phyloP scores from a whole-genome alignment of 2,888 invertebrate genomes.

The Ophion ellenae region DNA sequence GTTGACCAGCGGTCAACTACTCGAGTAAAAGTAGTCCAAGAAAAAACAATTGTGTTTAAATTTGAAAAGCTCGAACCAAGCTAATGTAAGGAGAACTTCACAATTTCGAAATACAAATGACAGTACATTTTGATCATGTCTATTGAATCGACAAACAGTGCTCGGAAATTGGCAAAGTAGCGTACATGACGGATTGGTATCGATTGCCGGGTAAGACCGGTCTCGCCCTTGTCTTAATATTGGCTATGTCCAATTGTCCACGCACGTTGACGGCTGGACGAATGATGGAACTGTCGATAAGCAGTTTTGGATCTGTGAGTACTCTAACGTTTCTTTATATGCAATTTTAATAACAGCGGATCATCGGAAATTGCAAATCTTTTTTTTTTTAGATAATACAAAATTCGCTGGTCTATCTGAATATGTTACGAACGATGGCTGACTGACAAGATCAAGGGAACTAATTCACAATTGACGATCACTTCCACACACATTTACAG shows the following conservation, averaged over 20 bases:
- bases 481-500: neutral
- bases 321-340: neutral
- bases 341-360: neutral
- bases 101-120: neutral
- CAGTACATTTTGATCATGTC: neutral
- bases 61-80: neutral
- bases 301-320: conserved; percentile 61
- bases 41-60: too few relatives aligned
- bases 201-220: conserved; percentile 54
- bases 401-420: conserved; percentile 72
- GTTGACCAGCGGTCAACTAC: too few relatives aligned
- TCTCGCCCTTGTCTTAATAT: conserved; percentile 55
- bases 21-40: too few relatives aligned
- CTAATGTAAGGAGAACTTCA: neutral
- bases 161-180: conserved; percentile 45
- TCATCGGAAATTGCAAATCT: neutral
- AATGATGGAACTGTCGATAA: conserved; percentile 62
- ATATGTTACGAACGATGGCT: conserved; percentile 69
- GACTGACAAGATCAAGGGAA: conserved; percentile 19
- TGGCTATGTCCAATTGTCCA: conserved; percentile 61
- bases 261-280: conserved; percentile 63
- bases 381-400: conserved; percentile 69
- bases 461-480: neutral
- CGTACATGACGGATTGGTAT: conserved; percentile 66
- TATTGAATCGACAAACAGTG: conserved; percentile 47